Evolutionary conservation across 2,113 vertebrate species (phyloP).

Genomic region (Hydropotes inermis): DNA sequence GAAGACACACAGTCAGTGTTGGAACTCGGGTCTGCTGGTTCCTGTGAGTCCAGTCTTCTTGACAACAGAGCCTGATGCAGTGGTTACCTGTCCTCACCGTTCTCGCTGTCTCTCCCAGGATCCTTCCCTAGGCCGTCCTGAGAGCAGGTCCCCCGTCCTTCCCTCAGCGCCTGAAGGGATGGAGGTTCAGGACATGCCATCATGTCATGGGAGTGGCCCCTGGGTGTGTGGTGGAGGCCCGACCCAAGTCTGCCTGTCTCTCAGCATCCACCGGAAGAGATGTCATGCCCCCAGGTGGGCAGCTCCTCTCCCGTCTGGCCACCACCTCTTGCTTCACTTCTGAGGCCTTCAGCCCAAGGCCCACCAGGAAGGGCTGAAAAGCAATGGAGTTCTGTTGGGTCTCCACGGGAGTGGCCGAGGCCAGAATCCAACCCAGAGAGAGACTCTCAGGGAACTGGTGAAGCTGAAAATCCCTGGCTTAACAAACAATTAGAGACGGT

Average conservation of each 20-base stretch:
- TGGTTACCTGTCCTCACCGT: not conserved
- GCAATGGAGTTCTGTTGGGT: not conserved
- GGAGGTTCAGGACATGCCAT: accelerated
- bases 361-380: not conserved
- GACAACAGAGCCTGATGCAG: not conserved
- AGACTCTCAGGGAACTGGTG: conserved; percentile 25
- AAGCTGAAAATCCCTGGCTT: conserved; percentile 53
- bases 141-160: not conserved
- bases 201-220: not conserved
- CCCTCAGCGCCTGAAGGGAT: not conserved
- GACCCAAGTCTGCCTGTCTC: not conserved
- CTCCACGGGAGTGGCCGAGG: not conserved
- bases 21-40: not conserved
- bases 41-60: not conserved
- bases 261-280: not conserved
- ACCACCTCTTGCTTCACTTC: not conserved
- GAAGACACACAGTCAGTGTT: not conserved
- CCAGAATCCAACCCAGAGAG: conserved; percentile 24
- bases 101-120: not conserved
- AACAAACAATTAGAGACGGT: conserved; percentile 65
- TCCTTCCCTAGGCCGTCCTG: not conserved
- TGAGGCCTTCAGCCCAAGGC: not conserved
- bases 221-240: not conserved
- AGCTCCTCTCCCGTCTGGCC: not conserved
- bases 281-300: not conserved